These are phyloP conservation scores for Octodon degus DNA, from an alignment of 2,113 vertebrate genomes.

Conservation along the genomic window DNA sequence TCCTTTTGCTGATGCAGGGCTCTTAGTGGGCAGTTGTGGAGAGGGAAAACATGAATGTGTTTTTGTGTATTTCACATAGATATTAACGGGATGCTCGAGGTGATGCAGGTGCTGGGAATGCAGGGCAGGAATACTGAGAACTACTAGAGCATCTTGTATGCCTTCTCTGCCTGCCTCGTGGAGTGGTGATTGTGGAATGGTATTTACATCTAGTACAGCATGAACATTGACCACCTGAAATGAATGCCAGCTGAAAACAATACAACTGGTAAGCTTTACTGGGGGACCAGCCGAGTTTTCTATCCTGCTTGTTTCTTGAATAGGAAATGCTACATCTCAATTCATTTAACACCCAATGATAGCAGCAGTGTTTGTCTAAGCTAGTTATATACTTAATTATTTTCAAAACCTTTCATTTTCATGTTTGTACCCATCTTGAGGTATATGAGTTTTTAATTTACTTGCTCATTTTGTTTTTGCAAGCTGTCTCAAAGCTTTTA, in stretches of 20 bases:
- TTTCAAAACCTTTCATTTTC: not conserved
- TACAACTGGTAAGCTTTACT: not conserved
- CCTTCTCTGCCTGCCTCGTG: not conserved
- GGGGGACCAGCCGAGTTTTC: not conserved
- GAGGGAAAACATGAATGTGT: conserved; percentile 5
- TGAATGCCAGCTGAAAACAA: not conserved
- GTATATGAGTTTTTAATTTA: not conserved
- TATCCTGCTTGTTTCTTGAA: conserved; percentile 20
- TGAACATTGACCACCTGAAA: not conserved
- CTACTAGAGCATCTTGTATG: not conserved
- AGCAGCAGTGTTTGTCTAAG: not conserved
- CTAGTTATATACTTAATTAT: not conserved
- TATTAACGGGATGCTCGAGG: not conserved
- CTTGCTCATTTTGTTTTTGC: not conserved
- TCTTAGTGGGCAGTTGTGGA: not conserved
- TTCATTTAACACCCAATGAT: not conserved
- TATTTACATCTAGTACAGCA: not conserved
- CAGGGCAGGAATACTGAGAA: not conserved
- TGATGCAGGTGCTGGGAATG: not conserved
- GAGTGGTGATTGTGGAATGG: not conserved
- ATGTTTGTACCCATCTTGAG: not conserved
- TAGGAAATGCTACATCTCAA: not conserved
- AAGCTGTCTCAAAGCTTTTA: conserved; percentile 17
- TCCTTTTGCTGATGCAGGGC: not conserved
- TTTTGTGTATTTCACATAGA: conserved; percentile 47